Evolutionary conservation across 2,888 invertebrate genomes (phyloP), one percentile per base, ranked within the genome.

Genomic region (Cyclophora punctaria): DNA sequence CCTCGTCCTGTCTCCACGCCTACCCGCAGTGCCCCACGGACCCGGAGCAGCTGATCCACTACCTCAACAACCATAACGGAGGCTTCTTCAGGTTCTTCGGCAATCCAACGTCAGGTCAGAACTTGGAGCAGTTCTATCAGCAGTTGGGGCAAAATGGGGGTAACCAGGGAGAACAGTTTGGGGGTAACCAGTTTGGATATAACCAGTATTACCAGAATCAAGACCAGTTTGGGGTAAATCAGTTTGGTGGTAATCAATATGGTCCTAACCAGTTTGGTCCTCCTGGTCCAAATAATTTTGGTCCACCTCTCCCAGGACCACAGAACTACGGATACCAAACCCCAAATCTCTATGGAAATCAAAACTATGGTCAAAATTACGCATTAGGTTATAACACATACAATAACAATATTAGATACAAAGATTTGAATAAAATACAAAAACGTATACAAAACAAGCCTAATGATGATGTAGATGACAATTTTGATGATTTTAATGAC

Each of bases 41-140:
- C 71, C 90, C 94, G 37, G 92, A 93, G 59, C 90, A 92, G 60
- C 89, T 96, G 5, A 90, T 95, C 41, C 87, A 93, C 72, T 96
- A 96, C 73, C 83, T 96, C 48, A 96, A 96, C 81, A 96, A 95
- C 76, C 92, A 96, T 70, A 95, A 95, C 51, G 96, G 96, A 43
- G 96, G 96, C 2, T 95, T 96, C 78, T 96, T 95, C 71, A 89
- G 94, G 55, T 94, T 94, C 71, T 95, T 95, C 69, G 92, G 90
- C 56, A 48, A 45, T 45, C 47, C 83, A 57, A 48, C 63, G 4
- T 59, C 66, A 5, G 59, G 64, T 20, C 83, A 81, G 41, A 77
- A 79, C 48, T 47, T 86, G 1, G 72, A 85, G 46, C 84, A 88
- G 53, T 82, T 86, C 48, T 84, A 83, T 47, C 71, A 79, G 48